Evolutionary conservation across 2,797 vertebrate genomes (phyloP).

Genomic region (Varecia variegata): DNA sequence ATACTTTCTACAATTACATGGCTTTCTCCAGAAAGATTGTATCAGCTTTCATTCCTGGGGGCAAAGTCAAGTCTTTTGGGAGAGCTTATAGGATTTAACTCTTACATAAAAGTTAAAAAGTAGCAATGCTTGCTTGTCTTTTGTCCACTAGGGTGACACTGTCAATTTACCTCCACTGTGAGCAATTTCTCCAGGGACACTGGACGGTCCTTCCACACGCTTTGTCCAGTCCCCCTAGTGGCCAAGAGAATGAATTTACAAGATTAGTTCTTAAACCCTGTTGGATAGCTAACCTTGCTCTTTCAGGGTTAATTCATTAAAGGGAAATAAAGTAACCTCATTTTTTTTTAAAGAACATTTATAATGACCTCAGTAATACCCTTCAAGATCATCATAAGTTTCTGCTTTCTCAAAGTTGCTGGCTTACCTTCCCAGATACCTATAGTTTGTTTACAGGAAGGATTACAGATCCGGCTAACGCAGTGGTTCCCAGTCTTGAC

Average conservation of each 20-base stretch:
- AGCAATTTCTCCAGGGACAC: neutral
- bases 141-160: neutral
- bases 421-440: neutral
- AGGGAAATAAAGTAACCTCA: neutral
- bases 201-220: neutral
- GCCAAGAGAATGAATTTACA: neutral
- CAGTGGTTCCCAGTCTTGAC: neutral
- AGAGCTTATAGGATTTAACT: neutral
- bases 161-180: neutral
- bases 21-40: constrained; percentile 9
- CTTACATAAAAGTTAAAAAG: constrained; percentile 1
- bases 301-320: neutral
- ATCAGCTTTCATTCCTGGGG: neutral
- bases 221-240: constrained; percentile 16
- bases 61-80: neutral
- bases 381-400: neutral
- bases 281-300: neutral
- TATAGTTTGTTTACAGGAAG: neutral
- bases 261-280: neutral
- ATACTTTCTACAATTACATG: neutral
- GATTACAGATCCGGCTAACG: neutral
- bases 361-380: neutral
- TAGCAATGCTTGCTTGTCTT: neutral
- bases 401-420: neutral
- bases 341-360: neutral